Conservation (phyloP, 1,140 invertebrate genomes). For the Pectinophora gossypiella region DNA sequence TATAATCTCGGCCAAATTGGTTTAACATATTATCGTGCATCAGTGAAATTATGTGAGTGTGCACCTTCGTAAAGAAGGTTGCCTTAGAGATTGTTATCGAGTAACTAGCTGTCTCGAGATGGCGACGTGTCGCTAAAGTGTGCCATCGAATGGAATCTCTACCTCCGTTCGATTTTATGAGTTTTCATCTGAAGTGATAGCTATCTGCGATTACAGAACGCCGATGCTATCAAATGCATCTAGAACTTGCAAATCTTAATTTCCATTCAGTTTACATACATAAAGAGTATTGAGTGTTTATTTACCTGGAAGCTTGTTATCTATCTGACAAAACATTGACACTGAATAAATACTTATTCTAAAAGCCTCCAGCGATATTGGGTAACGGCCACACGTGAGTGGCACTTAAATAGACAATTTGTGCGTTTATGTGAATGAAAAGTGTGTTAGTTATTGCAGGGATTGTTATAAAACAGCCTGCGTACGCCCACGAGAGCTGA, state of each 20-base stretch:
- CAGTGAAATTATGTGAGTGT: conserved; percentile 49
- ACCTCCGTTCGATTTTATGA: conserved; percentile 22
- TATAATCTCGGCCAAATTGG: conserved; percentile 30
- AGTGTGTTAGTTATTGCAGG: conserved; percentile 26
- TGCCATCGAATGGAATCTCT: conserved; percentile 45
- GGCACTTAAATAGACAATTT: neutral
- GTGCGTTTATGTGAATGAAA: conserved; percentile 13
- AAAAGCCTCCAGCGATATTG: neutral
- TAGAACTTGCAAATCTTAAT: no score
- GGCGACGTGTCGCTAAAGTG: conserved; percentile 31
- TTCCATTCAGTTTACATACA: no score
- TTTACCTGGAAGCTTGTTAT: no score
- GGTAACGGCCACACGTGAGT: neutral
- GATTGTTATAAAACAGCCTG: conserved; percentile 37
- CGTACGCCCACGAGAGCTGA: conserved; percentile 56
- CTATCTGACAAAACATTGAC: no score
- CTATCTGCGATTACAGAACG: neutral
- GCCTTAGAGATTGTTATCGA: conserved; percentile 52
- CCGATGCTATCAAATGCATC: neutral
- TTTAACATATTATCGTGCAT: conserved; percentile 44
- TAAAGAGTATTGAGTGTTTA: no score
- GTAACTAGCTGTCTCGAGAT: conserved; percentile 53
- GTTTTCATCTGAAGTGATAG: conserved; percentile 5
- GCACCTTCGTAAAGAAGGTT: conserved; percentile 57
- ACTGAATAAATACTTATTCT: no score